These are phyloP conservation scores for Micromesistius poutassou DNA, from an alignment of 2,797 vertebrate species.

Conservation along the genomic window DNA sequence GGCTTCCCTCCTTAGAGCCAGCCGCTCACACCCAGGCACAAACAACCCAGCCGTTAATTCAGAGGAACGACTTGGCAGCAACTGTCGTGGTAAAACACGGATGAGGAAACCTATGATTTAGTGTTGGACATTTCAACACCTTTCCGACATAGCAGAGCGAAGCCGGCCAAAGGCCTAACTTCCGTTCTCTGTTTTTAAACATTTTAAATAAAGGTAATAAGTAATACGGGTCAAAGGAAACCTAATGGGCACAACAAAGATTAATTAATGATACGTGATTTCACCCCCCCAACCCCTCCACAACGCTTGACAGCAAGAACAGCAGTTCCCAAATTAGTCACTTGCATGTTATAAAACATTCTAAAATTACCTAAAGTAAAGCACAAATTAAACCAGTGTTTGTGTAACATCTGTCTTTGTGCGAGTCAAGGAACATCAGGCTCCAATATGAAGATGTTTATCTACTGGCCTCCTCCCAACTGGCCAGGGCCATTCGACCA, in stretches of 20 bases:
- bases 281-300: neutral
- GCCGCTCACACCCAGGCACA: slow-evolving; percentile 34
- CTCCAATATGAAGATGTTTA: neutral
- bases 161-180: neutral
- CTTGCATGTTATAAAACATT: slow-evolving; percentile 1
- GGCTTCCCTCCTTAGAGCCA: slow-evolving; percentile 31
- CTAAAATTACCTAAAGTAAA: neutral
- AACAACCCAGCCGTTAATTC: slow-evolving; percentile 20
- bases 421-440: neutral
- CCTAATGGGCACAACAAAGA: neutral
- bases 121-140: neutral
- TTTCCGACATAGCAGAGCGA: neutral
- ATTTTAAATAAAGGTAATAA: neutral
- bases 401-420: slow-evolving; percentile 2
- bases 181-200: neutral
- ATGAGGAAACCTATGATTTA: slow-evolving; percentile 4
- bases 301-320: neutral
- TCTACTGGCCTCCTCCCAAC: neutral
- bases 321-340: neutral
- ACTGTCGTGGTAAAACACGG: neutral
- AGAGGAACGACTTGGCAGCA: slow-evolving; percentile 1
- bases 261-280: neutral
- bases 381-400: neutral
- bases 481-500: neutral
- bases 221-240: neutral